Percentiles rank a stretch among this genome's conserved stretches.
Evolutionary conservation across 2,113 vertebrate species (phyloP).

Genomic region (Charadrius vociferus): DNA sequence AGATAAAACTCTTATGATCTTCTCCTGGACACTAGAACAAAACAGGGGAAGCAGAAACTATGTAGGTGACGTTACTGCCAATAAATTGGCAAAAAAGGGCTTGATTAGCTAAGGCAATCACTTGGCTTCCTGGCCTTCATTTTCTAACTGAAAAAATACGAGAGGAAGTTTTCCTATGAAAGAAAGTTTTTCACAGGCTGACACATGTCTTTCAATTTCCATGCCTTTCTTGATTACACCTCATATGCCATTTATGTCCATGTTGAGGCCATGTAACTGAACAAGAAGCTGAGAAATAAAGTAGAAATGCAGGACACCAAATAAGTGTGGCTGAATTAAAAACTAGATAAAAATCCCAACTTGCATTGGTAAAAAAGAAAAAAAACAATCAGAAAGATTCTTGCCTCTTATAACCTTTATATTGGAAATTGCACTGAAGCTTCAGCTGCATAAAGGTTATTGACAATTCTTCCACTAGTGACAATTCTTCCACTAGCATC

Average conservation of each 20-base stretch:
- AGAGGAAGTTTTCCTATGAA: not conserved
- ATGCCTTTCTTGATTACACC: not conserved
- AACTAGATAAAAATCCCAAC: not conserved
- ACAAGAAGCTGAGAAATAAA: not conserved
- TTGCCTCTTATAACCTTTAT: not conserved
- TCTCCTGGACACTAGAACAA: not conserved
- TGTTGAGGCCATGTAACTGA: not conserved
- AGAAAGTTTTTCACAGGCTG: not conserved
- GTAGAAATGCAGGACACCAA: not conserved
- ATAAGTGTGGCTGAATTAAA: not conserved
- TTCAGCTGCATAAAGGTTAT: not conserved
- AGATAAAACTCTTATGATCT: not conserved
- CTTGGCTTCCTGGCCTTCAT: not conserved
- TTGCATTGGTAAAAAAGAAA: not conserved
- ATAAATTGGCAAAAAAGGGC: not conserved
- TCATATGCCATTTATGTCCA: not conserved
- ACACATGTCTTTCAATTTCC: not conserved
- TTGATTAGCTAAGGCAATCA: not conserved
- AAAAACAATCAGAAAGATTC: not conserved
- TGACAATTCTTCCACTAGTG: not conserved
- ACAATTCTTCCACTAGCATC: too few species aligned
- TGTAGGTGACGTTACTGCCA: not conserved
- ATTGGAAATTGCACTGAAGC: not conserved
- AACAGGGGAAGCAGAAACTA: not conserved
- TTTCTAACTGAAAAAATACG: not conserved